phyloP scores from a whole-genome alignment of 2,797 vertebrate genomes.

The Natrix natrix region DNA sequence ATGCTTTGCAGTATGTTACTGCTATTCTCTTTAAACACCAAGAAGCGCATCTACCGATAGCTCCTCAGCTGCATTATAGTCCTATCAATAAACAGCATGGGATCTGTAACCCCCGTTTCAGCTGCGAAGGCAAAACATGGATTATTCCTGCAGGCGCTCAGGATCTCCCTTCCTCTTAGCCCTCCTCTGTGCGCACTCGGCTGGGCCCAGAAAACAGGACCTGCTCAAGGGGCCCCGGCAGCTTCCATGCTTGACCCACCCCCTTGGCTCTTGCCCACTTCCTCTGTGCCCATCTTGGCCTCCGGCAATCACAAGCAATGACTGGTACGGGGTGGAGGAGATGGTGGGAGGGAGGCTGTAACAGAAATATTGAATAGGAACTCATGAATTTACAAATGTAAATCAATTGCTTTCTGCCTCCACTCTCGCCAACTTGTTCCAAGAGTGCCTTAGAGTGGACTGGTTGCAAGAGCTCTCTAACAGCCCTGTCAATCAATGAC shows the following conservation, averaged over 20 bases:
- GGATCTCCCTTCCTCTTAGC: neutral
- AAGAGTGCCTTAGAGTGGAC: neutral
- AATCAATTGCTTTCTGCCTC: neutral
- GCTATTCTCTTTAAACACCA: constrained; percentile 79
- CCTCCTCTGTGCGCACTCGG: neutral
- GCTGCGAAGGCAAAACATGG: constrained; percentile 53
- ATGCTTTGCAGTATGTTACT: constrained; percentile 80
- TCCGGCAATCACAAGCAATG: neutral
- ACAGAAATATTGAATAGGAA: neutral
- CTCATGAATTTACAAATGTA: neutral
- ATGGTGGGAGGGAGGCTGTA: neutral
- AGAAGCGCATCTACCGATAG: constrained; percentile 74
- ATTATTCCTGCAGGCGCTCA: neutral
- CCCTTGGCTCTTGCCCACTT: neutral
- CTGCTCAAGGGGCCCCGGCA: neutral
- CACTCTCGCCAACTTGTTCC: neutral
- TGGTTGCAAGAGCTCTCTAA: neutral
- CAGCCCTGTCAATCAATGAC: neutral
- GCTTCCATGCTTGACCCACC: neutral
- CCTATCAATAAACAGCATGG: constrained; percentile 73
- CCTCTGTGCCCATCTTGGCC: neutral
- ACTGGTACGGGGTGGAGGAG: neutral
- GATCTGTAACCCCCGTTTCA: constrained; percentile 66
- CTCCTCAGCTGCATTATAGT: constrained; percentile 64
- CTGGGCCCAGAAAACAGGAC: neutral